Base-by-base conservation (phyloP, 2,888 invertebrate species). In the Lasioglossum villosulum region DNA sequence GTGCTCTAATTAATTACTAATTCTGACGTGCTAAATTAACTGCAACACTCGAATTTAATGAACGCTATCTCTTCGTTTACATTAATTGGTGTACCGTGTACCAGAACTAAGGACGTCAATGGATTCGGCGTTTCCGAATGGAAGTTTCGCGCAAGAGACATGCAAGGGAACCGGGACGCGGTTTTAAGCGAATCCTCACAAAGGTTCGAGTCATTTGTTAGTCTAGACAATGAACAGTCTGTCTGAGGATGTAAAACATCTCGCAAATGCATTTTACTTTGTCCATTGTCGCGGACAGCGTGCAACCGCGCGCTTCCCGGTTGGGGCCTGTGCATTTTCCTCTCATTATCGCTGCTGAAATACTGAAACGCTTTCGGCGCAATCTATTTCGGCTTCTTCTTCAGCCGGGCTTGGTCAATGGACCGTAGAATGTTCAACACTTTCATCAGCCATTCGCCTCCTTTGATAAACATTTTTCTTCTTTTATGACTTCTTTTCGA, bases 301-400 rank as follows among this genome's bases (percentile, higher is more conserved):
- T 75, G 71, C 27, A 34, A 63, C 45, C 27, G 39, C 75, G 77
- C 76, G 80, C 88, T 84, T 82, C 88, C 76, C 45, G 77, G 70
- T 4, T 52, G 34, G 45, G 86, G 48, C 79, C 80, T 37, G 45
- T 73, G 77, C 84, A 89, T 86, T 90, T 90, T 85, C 76, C 89
- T 87, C 88, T 90, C 84, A 86, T 86, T 87, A 86, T 12, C 76
- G 78, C 72, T 45, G 83, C 88, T 30, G 2, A 63, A 63, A 63
- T 16, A 63, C 84, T 83, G 87, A 89, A 90, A 88, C 84, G 86
- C 82, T 72, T 85, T 56, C 82, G 82, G 79, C 80, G 81, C 75
- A 86, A 90, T 90, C 86, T 88, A 92, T 89, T 92, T 91, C 84
- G 81, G 86, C 84, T 66, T 71, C 83, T 79, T 79, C 84, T 85